Base-by-base conservation (phyloP, 1,140 invertebrate species). In the Drosophila bocqueti region DNA sequence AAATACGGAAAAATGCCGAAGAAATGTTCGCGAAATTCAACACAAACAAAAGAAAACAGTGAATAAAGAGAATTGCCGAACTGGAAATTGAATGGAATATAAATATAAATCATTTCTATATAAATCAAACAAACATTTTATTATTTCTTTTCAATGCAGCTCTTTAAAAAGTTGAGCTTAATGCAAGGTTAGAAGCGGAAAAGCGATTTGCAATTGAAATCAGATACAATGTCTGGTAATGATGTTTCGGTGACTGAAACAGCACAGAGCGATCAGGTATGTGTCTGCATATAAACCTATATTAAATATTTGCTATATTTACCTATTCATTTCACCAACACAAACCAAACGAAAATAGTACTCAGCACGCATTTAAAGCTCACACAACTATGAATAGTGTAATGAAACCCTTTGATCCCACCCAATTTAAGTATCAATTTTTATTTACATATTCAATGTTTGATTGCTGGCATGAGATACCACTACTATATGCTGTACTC, bases 191-290 rank as follows among this genome's bases (percentile, higher is more conserved):
- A 79, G 42, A 64, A 18, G 45, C 49, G 49, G 42, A 55, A 50
- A 68, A 21, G 38, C 60, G 47, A 57, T 11, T 46, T n/a, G n/a
- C n/a, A 54, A 67, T 40, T 24, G 47, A 49, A 78, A 57, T 72
- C 46, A 40, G 10, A 74, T 63, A 90, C 79, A 85, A 90, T 90
- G 85, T 90, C 85, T 68, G 82, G 71, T 63, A 90, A 90, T 64
- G 85, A 91, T 85, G 72, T 85, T 65, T 91, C 85, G 59, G 72
- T 79, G 54, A 90, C 86, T 74, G 85, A 90, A 60, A 90, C 85
- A 75, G 86, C 85, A 43, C 85, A 91, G 63, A 90, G 86, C 76
- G 85, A 91, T 90, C 86, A 90, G 85, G 85, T 90, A 90, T 77
- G 86, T 82, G 72, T 55, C 34, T 15, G 4, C 21, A 26, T 26